phyloP scores from a whole-genome alignment of 2,797 vertebrate genomes.

The Holocentrus rufus region DNA sequence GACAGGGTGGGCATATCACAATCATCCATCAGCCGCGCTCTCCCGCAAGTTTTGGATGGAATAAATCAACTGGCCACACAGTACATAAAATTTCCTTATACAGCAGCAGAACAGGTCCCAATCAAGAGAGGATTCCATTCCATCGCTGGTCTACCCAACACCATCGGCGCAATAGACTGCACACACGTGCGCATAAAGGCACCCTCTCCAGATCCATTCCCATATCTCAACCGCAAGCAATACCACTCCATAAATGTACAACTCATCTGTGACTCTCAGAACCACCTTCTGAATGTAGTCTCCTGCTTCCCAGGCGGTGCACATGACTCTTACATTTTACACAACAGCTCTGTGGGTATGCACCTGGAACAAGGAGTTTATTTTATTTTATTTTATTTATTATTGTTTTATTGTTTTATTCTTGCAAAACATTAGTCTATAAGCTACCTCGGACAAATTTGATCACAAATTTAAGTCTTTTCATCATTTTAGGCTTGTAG shows the following conservation, averaged over 20 bases:
- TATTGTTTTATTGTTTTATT: neutral
- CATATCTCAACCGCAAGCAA: conserved; percentile 14
- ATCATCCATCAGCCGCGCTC: conserved; percentile 11
- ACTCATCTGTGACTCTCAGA: conserved; percentile 9
- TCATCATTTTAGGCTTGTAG: too few species aligned
- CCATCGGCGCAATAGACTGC: conserved; percentile 17
- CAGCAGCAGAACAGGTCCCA: conserved; percentile 6
- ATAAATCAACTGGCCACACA: conserved; percentile 24
- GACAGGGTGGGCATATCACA: conserved; percentile 21
- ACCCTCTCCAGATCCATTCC: conserved; percentile 18
- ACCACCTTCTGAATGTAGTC: conserved; percentile 6
- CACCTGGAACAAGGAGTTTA: conserved; percentile 9
- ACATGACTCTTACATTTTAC: conserved; percentile 1
- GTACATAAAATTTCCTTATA: conserved; percentile 24
- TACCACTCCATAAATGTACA: conserved; percentile 14
- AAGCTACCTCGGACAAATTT: too few species aligned
- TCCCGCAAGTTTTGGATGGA: neutral
- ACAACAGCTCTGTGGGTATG: conserved; percentile 5
- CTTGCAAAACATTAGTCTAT: neutral
- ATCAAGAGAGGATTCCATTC: conserved; percentile 15
- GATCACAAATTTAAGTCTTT: too few species aligned
- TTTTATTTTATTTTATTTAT: too few species aligned
- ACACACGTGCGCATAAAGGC: conserved; percentile 11
- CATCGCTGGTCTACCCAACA: conserved; percentile 25
- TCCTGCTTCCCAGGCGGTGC: neutral